Conservation (phyloP, 2,888 invertebrate genomes). For the Spodoptera picta region DNA sequence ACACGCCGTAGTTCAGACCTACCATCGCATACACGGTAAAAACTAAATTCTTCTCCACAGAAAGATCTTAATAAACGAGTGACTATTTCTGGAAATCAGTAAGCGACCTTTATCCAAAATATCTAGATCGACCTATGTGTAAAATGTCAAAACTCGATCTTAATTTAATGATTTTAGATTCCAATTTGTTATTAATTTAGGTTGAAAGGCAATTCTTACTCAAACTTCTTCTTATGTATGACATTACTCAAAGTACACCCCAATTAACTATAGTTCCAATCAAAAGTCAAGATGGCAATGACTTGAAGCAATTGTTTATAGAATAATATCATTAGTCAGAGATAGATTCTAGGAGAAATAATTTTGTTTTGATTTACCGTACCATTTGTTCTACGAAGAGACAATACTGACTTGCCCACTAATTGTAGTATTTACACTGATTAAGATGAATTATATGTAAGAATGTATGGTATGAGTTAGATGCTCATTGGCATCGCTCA, state of each 20-base stretch:
- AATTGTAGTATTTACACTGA: constrained; percentile 22
- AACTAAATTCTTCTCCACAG: not conserved
- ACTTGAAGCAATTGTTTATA: constrained; percentile 3
- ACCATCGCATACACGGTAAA: constrained; percentile 1
- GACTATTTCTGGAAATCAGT: no score
- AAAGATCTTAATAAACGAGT: no score
- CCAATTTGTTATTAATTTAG: no score
- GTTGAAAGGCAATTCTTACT: not conserved
- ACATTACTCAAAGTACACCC: not conserved
- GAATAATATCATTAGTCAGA: constrained; percentile 14
- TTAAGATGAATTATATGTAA: constrained; percentile 37
- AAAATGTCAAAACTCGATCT: no score
- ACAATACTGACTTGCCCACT: constrained; percentile 18
- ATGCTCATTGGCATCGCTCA: constrained; percentile 39
- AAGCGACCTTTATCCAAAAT: no score
- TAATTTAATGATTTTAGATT: no score
- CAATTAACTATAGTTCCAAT: constrained; percentile 1
- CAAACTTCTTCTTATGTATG: not conserved
- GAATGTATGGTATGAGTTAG: constrained; percentile 27
- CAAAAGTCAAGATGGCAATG: constrained; percentile 23
- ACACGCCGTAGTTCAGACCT: constrained; percentile 86
- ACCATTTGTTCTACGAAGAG: constrained; percentile 11
- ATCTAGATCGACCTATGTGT: no score
- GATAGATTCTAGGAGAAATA: not conserved
- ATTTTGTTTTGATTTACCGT: constrained; percentile 25